Evolutionary conservation across 1,140 invertebrate genomes (phyloP), one percentile per base, ranked within the genome.

Genomic region (Temnothorax curvispinosus): DNA sequence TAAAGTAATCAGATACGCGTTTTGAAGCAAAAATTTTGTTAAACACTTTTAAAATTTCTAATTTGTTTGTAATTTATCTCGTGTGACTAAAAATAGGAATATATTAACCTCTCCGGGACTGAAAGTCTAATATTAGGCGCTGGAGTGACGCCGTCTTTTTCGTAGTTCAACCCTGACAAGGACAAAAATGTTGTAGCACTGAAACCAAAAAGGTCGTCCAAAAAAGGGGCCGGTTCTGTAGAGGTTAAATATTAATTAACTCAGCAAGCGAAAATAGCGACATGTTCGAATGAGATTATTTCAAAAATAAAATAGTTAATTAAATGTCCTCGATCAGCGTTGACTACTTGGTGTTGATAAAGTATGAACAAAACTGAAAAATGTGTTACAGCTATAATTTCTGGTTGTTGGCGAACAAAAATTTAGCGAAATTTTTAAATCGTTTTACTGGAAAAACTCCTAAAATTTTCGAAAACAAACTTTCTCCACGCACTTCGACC

Each of bases 251-350:
- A 60, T 75, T 38, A 47, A 60, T 74, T 74, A 74, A 4, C 1
- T 4, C 44, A 21, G 67, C 32, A 6, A 75, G 27, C 6, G 47
- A 38, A 27, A 67, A n/a, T 56, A 72, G 21, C 15, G 18, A 54
- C 32, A 3, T 41, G 38, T 71, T 56, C 11, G 7, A 62, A 47
- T 74, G 15, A 47, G 21, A 56, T 58, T n/a, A 13, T 84, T 75
- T 38, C 13, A 11, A 11, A 50, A 32, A 75, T 75, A 62, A 62
- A 60, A 60, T 50, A 0, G 11, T 62, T 60, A 60, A 84, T 84
- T 84, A 75, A 84, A 32, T 75, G 38, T 74, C 13, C 52, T 82
- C n/a, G 54, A 27, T 60, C 69, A 58, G 32, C 18, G 27, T 44
- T 50, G 35, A 47, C 15, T 38, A 69, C 69, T 71, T 69, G 74